Evolutionary conservation across 2,888 invertebrate species (phyloP).

Genomic region (Scotopteryx bipunctaria): DNA sequence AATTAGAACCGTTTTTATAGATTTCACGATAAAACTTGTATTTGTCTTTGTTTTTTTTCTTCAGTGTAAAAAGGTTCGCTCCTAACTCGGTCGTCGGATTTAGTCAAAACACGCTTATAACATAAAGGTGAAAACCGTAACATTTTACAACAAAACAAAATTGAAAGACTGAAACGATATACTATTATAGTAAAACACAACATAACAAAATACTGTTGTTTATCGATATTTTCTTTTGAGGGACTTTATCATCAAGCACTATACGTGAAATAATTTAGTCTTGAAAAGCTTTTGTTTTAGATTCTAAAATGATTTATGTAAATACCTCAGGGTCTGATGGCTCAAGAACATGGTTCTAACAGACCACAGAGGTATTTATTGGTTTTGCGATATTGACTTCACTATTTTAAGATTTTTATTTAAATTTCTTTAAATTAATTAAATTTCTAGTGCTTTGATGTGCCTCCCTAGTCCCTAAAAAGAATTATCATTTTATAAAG

Average conservation of each 20-base stretch:
- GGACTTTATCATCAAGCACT: conserved; percentile 52
- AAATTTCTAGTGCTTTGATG: conserved; percentile 54
- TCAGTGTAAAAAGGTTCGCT: too few species aligned
- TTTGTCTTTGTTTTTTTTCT: too few species aligned
- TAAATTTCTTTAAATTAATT: conserved; percentile 16
- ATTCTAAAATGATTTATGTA: conserved; percentile 38
- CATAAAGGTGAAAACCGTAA: too few species aligned
- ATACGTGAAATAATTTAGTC: conserved; percentile 11
- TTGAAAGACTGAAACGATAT: too few species aligned
- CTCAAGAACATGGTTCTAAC: conserved; percentile 79
- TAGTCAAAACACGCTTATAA: too few species aligned
- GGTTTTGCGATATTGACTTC: conserved; percentile 24
- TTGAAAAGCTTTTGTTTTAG: background rate
- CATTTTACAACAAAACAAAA: too few species aligned
- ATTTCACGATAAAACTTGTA: too few species aligned
- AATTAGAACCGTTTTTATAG: too few species aligned
- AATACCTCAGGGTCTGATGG: conserved; percentile 76
- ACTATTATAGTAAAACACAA: too few species aligned
- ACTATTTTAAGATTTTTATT: conserved; percentile 25
- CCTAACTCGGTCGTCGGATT: too few species aligned
- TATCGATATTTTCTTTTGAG: conserved; percentile 49
- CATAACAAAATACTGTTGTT: too few species aligned
- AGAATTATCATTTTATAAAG: conserved; percentile 54
- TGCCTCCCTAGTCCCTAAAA: conserved; percentile 66
- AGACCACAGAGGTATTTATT: conserved; percentile 71